Percentiles rank a stretch among this genome's conserved stretches.
phyloP scores from a whole-genome alignment of 2,888 invertebrate genomes.

The Parasteatoda lunata region DNA sequence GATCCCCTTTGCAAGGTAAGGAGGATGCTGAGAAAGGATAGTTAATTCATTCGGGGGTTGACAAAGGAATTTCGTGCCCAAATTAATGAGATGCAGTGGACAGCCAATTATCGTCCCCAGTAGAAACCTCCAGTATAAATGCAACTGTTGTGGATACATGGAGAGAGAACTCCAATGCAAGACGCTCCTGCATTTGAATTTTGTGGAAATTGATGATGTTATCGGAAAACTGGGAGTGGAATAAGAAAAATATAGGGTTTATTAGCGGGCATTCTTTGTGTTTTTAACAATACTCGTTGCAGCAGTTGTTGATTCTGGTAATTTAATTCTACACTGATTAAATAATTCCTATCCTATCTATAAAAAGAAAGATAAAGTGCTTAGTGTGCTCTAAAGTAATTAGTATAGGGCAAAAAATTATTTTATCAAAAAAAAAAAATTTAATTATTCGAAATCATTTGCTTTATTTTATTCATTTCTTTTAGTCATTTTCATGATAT shows the following conservation, averaged over 20 bases:
- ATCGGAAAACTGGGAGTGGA: slow-evolving; percentile 44
- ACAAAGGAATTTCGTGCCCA: slow-evolving; percentile 53
- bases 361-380: neutral
- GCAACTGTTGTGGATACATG: slow-evolving; percentile 49
- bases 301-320: neutral
- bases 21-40: slow-evolving; percentile 20
- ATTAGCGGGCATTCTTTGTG: neutral
- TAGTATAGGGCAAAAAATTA: neutral
- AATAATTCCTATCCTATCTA: neutral
- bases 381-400: neutral
- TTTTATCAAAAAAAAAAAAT: neutral
- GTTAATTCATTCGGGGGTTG: slow-evolving; percentile 58
- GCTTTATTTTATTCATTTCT: neutral
- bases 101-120: slow-evolving; percentile 56
- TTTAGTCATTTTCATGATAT: neutral
- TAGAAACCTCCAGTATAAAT: slow-evolving; percentile 47
- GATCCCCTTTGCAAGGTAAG: slow-evolving; percentile 18
- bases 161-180: slow-evolving; percentile 13
- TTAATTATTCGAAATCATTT: neutral
- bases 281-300: neutral
- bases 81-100: slow-evolving; percentile 61
- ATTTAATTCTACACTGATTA: neutral
- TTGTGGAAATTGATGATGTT: slow-evolving; percentile 52
- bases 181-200: slow-evolving; percentile 55
- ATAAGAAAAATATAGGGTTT: slow-evolving; percentile 17